Evolutionary conservation across 2,888 invertebrate species (phyloP).

Genomic region (Lasioglossum zephyrum): DNA sequence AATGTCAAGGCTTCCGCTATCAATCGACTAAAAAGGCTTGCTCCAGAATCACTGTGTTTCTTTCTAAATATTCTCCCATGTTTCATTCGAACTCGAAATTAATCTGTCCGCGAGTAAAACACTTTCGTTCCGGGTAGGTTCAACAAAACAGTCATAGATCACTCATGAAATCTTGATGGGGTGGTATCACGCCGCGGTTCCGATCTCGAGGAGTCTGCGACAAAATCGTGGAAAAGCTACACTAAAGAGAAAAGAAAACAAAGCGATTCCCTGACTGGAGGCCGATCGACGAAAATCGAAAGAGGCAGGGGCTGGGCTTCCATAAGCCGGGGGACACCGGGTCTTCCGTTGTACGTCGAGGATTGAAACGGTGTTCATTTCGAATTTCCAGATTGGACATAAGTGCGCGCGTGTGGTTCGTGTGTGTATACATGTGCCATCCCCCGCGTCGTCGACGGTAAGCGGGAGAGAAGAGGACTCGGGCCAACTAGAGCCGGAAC

Average conservation of each 20-base stretch:
- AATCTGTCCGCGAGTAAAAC: background rate
- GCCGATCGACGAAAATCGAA: background rate
- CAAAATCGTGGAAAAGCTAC: background rate
- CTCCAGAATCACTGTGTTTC: background rate
- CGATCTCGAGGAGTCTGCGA: slow-evolving; percentile 23
- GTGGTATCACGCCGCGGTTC: background rate
- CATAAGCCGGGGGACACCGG: background rate
- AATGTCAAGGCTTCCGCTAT: background rate
- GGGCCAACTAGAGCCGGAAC: slow-evolving; percentile 60
- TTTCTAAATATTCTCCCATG: background rate
- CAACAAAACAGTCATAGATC: background rate
- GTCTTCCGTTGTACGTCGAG: slow-evolving; percentile 25
- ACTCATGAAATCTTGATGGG: background rate
- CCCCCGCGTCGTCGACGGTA: slow-evolving; percentile 60
- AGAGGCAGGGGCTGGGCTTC: background rate
- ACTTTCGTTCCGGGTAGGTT: background rate
- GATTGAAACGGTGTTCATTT: slow-evolving; percentile 62
- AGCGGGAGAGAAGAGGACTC: slow-evolving; percentile 68
- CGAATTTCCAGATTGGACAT: slow-evolving; percentile 78
- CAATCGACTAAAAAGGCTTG: background rate
- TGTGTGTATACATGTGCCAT: slow-evolving; percentile 72
- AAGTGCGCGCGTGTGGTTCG: slow-evolving; percentile 77
- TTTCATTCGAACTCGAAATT: background rate
- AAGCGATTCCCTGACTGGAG: slow-evolving; percentile 25
- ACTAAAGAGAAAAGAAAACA: slow-evolving; percentile 6